Conservation (phyloP, 2,113 vertebrate genomes). For the Anarhynchus alexandrinus region DNA sequence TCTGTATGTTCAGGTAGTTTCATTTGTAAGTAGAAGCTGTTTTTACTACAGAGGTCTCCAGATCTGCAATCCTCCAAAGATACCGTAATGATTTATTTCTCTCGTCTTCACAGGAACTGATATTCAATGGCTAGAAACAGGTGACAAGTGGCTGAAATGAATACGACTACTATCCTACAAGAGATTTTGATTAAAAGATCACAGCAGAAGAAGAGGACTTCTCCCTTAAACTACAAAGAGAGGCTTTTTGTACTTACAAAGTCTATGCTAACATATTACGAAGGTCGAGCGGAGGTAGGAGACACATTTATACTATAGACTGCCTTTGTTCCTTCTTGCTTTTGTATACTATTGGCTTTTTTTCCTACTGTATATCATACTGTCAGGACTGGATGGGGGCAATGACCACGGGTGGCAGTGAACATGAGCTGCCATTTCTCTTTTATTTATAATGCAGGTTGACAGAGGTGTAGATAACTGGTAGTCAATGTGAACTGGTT, state of each 20-base stretch:
- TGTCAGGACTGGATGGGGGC: not conserved
- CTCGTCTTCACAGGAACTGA: conserved; percentile 29
- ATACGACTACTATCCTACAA: conserved; percentile 82
- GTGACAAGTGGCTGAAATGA: conserved; percentile 83
- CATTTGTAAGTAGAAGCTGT: not conserved
- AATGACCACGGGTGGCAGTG: not conserved
- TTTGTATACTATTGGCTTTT: not conserved
- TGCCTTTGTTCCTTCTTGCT: not conserved
- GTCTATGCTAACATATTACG: conserved; percentile 85
- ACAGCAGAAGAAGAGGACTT: conserved; percentile 93
- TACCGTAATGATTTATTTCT: not conserved
- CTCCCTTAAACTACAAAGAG: conserved; percentile 93
- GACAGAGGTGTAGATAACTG: not conserved
- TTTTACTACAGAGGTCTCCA: not conserved
- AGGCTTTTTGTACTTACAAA: conserved; percentile 90
- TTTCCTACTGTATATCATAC: not conserved
- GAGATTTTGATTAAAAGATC: conserved; percentile 93
- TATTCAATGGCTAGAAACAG: conserved; percentile 79
- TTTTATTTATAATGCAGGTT: not conserved
- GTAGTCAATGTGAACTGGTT: not conserved
- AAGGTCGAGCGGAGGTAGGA: conserved; percentile 86
- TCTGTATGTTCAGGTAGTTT: not conserved
- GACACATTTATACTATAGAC: not conserved
- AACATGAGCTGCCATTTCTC: not conserved
- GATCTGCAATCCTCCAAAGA: not conserved